Base-by-base conservation (phyloP, 2,113 vertebrate genomes). In the Maccullochella peelii region DNA sequence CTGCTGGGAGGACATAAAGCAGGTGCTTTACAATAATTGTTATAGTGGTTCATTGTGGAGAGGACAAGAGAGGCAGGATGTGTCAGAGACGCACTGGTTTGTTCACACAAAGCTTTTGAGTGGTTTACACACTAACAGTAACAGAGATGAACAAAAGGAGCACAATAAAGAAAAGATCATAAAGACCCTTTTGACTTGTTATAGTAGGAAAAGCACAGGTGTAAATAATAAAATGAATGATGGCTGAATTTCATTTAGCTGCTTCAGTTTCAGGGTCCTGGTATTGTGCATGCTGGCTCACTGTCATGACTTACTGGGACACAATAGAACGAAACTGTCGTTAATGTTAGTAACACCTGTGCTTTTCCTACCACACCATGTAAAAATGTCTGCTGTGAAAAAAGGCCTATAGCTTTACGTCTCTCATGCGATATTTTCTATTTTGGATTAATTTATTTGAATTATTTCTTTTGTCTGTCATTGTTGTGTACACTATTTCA, bases 1-100 rank as follows among this genome's bases (percentile, higher is more conserved):
- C 70, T 54, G 68, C 73, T 65, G n/a, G 40, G 57, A 84, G 77
- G 84, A 82, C 54, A 50, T 54, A 36, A 52, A 75, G 70, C 1
- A 1, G 50, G 40, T 25, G 59, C 69, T 58, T 73, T 73, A 42
- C 67, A 70, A 1, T 40, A 57, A 73, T n/a, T 73, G 44, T 72
- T 69, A 33, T 33, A 38, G n/a, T 7, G 58, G n/a, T 73, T 49
- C 42, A 61, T 57, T 74, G 54, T 78, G 21, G 49, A 74, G 47
- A 59, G 57, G 57, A 65, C 82, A 27, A 74, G 10, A 80, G 40
- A 36, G 42, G 49, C 57, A 23, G 57, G 71, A 21, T 44, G 72
- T 73, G n/a, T 58, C 7, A 38, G 10, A 85, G 21, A 3, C 16
- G 11, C 50, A 33, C 8, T 12, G 36, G 11, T 16, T 21, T 49